Evolutionary conservation across 2,888 invertebrate genomes (phyloP).

Genomic region (Plebejus melissa): DNA sequence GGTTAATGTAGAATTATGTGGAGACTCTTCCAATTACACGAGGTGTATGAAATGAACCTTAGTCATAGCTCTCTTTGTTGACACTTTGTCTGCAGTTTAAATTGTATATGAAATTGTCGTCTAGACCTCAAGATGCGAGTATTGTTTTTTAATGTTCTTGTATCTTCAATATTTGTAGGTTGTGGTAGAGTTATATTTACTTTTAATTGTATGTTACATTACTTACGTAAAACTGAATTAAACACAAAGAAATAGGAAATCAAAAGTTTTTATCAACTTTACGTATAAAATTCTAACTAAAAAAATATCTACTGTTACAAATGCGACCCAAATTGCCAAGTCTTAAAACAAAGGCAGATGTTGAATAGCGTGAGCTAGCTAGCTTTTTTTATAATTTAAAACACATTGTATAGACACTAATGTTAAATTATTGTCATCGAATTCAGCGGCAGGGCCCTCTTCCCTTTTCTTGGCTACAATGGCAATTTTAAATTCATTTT

Average conservation of each 20-base stretch:
- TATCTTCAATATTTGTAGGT: too few species aligned
- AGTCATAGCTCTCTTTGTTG: constrained; percentile 2
- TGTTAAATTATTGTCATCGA: constrained; percentile 28
- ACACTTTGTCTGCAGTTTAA: constrained; percentile 11
- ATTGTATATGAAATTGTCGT: neutral
- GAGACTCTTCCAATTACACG: too few species aligned
- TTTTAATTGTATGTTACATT: too few species aligned
- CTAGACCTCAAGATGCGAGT: neutral
- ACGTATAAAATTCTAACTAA: neutral
- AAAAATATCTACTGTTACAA: neutral
- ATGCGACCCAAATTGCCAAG: neutral
- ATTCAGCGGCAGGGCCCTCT: constrained; percentile 30
- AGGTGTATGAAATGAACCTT: constrained; percentile 4
- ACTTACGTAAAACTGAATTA: too few species aligned
- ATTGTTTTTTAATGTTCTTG: neutral
- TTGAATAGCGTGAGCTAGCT: neutral
- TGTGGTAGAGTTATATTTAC: too few species aligned
- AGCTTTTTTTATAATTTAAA: constrained; percentile 19
- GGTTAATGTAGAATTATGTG: too few species aligned
- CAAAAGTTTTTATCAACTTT: too few species aligned
- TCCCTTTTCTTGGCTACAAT: constrained; percentile 56
- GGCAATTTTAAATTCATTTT: constrained; percentile 67
- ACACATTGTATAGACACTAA: constrained; percentile 25
- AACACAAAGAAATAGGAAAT: too few species aligned
- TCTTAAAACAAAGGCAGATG: constrained; percentile 26